Percentiles rank a stretch among this genome's conserved stretches.
These are phyloP conservation scores for Lamprotornis superbus DNA, from an alignment of 2,113 vertebrate species.

Conservation along the genomic window DNA sequence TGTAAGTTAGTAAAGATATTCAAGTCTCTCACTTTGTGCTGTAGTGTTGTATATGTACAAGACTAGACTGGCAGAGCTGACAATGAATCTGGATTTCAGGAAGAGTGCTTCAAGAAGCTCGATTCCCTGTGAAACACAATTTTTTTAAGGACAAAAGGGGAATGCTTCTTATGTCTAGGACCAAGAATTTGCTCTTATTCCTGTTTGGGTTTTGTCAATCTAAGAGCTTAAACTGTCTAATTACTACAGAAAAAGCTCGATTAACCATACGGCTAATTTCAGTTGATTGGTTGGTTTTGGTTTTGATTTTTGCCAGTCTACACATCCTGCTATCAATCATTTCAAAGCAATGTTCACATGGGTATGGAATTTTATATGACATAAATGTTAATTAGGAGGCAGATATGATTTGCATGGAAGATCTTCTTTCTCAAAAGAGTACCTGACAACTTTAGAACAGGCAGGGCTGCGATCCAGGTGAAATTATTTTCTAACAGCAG, in stretches of 20 bases:
- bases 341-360: not conserved
- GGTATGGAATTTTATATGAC: not conserved
- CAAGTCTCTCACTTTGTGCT: not conserved
- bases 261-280: not conserved
- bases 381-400: not conserved
- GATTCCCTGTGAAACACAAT: fast-evolving
- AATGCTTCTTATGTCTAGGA: not conserved
- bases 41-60: fast-evolving
- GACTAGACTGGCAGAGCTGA: not conserved
- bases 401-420: not conserved
- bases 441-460: not conserved
- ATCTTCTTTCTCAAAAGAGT: not conserved
- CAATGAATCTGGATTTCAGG: not conserved
- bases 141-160: not conserved
- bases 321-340: not conserved
- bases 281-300: not conserved
- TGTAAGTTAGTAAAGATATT: not conserved
- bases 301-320: not conserved
- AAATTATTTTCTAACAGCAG: not conserved
- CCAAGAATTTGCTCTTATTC: not conserved
- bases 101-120: not conserved
- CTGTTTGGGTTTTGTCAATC: not conserved
- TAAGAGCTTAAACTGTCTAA: not conserved
- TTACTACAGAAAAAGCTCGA: not conserved
- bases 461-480: not conserved